Evolutionary conservation across 2,113 vertebrate genomes (phyloP).

Genomic region (Nibea albiflora): DNA sequence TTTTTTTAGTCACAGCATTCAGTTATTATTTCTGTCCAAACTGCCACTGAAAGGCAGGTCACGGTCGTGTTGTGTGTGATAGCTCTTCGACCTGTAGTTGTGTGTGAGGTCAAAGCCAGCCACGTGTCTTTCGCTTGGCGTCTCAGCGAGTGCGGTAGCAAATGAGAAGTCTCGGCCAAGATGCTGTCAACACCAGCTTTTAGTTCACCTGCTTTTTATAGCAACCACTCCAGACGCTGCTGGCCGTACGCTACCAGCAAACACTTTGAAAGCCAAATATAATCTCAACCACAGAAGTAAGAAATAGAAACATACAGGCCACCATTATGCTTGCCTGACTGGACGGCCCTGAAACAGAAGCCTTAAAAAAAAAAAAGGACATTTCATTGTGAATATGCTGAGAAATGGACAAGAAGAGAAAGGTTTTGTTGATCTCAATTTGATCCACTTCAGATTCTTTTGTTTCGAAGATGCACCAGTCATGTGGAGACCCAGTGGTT

Average conservation of each 20-base stretch:
- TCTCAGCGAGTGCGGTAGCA: slow-evolving; percentile 39
- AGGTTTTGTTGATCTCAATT: slow-evolving; percentile 7
- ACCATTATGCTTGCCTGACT: slow-evolving; percentile 34
- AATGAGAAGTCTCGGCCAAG: slow-evolving; percentile 61
- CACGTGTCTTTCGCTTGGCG: slow-evolving; percentile 41
- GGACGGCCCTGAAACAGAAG: neutral
- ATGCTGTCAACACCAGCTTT: slow-evolving; percentile 74
- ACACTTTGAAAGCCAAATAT: slow-evolving; percentile 72
- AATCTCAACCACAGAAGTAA: slow-evolving; percentile 64
- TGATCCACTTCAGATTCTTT: slow-evolving; percentile 24
- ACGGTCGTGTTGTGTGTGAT: neutral
- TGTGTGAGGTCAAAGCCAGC: slow-evolving; percentile 39
- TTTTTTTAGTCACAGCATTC: neutral
- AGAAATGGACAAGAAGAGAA: neutral
- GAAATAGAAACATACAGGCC: slow-evolving; percentile 67
- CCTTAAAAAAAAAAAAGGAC: slow-evolving; percentile 9
- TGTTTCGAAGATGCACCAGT: neutral
- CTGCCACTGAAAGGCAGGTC: neutral
- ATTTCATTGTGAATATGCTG: neutral
- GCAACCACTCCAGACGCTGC: slow-evolving; percentile 69
- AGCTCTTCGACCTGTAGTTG: slow-evolving; percentile 23
- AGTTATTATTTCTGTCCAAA: neutral
- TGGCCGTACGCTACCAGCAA: slow-evolving; percentile 47
- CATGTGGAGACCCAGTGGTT: slow-evolving; percentile 19
- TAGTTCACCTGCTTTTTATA: slow-evolving; percentile 84